phyloP scores from a whole-genome alignment of 2,797 vertebrate species.

The Bradypodion pumilum region DNA sequence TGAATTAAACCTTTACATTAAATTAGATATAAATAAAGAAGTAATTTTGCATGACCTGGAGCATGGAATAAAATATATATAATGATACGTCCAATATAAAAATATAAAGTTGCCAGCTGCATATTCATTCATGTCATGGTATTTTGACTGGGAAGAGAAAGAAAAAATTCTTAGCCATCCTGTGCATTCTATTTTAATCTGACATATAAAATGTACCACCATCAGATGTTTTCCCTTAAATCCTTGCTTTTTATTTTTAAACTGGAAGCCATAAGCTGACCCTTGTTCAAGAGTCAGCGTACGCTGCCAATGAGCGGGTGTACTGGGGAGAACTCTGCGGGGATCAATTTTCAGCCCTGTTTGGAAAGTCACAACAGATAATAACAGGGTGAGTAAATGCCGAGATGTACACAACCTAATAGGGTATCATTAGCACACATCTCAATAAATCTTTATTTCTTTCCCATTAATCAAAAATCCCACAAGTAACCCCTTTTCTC shows the following conservation, averaged over 20 bases:
- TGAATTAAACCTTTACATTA: background rate
- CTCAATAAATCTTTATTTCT: slow-evolving; percentile 6
- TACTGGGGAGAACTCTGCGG: background rate
- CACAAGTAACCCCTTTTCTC: background rate
- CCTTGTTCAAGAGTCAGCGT: background rate
- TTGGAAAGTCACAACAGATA: background rate
- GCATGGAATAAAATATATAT: background rate
- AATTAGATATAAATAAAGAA: background rate
- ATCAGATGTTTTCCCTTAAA: too few species aligned
- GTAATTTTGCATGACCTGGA: background rate
- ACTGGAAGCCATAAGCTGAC: background rate
- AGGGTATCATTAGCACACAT: background rate
- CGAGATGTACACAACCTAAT: slow-evolving; percentile 2
- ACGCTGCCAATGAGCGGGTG: background rate
- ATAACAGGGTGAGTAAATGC: slow-evolving; percentile 24
- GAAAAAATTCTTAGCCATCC: background rate
- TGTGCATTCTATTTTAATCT: background rate
- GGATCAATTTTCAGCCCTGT: background rate
- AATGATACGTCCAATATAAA: background rate
- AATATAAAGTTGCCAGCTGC: background rate
- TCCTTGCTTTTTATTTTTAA: background rate
- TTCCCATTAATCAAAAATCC: slow-evolving; percentile 20
- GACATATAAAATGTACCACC: too few species aligned
- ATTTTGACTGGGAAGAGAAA: background rate
- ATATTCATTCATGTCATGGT: background rate